phyloP scores from a whole-genome alignment of 2,888 invertebrate species.

The Dolomedes plantarius region DNA sequence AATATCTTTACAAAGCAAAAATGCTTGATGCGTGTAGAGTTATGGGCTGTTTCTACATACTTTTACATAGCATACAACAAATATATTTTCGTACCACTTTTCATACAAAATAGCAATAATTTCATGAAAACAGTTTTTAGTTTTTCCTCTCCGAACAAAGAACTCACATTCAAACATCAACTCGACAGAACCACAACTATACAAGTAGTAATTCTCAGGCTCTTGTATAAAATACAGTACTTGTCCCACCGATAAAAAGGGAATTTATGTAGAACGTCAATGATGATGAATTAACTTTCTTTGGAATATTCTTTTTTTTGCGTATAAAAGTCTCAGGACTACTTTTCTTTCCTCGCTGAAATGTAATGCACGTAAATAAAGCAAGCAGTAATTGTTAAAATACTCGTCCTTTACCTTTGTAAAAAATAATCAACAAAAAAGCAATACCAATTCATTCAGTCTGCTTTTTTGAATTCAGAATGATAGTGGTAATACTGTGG shows the following conservation, averaged over 20 bases:
- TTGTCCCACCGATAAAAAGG: slow-evolving; percentile 18
- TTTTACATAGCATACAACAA: slow-evolving; percentile 62
- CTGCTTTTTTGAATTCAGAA: slow-evolving; percentile 24
- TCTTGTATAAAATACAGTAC: slow-evolving; percentile 43
- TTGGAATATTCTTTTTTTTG: slow-evolving; percentile 21
- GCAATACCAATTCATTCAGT: slow-evolving; percentile 1
- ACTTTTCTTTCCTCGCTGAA: slow-evolving; percentile 17
- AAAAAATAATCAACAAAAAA: slow-evolving; percentile 34
- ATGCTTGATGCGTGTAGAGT: slow-evolving; percentile 59
- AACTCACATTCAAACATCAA: slow-evolving; percentile 49
- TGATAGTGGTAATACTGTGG: slow-evolving; percentile 56
- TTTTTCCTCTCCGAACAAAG: slow-evolving; percentile 37
- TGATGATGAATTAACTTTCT: slow-evolving; percentile 28
- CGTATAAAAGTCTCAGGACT: slow-evolving; percentile 45
- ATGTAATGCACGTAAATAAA: slow-evolving; percentile 26
- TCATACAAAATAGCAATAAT: slow-evolving; percentile 68
- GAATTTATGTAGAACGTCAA: slow-evolving; percentile 17
- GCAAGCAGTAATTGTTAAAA: slow-evolving; percentile 35
- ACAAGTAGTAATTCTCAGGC: slow-evolving; percentile 36
- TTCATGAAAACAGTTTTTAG: slow-evolving; percentile 56
- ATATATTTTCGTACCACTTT: slow-evolving; percentile 64
- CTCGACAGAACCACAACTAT: slow-evolving; percentile 35
- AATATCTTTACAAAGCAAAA: slow-evolving; percentile 67
- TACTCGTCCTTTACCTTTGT: slow-evolving; percentile 22
- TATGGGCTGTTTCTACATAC: slow-evolving; percentile 54